Base-by-base conservation (phyloP, 2,888 invertebrate species). In the Osmoderma eremita region DNA sequence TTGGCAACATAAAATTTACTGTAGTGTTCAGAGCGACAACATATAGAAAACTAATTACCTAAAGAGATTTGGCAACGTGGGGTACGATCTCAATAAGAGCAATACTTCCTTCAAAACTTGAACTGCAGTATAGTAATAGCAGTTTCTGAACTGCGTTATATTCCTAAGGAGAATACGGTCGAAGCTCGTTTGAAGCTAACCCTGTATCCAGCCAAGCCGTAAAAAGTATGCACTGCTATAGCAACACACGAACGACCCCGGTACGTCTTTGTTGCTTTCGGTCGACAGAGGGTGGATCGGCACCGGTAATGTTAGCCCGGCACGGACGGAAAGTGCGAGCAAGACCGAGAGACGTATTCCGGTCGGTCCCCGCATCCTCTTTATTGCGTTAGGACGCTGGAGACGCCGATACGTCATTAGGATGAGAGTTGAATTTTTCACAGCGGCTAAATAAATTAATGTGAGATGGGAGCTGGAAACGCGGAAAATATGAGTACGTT, bases 341-440 rank as follows among this genome's bases (percentile, higher is more conserved):
- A 45, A 61, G 58, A 61, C 24, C 13, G 45, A 61, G 20, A 3
- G 22, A 42, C 15, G n/a, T 45, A 61, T 61, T 45, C 45, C 45
- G 58, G 58, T 61, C 30, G 58, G 30, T 17, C 18, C 30, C 24
- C 58, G 45, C 68, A 65, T 68, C 67, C 67, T 68, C 68, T 58
- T 58, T 67, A 67, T 69, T 69, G 66, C 68, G 53, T 56, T 65
- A 64, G 63, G 67, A 65, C 65, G 67, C 39, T 53, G 65, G 63
- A 67, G 71, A 71, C 68, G 69, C 66, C 66, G 62, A 67, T 68
- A 63, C 70, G 65, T 71, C 70, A 68, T 64, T 65, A 62, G 39
- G 36, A 50, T 20, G 18, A 49, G 61, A 51, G 51, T 61, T 65
- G 50, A 51, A 20, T 51, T 62, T 67, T 66, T 62, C 41, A 61